phyloP scores from a whole-genome alignment of 2,797 vertebrate species.

The Cynopterus sphinx region DNA sequence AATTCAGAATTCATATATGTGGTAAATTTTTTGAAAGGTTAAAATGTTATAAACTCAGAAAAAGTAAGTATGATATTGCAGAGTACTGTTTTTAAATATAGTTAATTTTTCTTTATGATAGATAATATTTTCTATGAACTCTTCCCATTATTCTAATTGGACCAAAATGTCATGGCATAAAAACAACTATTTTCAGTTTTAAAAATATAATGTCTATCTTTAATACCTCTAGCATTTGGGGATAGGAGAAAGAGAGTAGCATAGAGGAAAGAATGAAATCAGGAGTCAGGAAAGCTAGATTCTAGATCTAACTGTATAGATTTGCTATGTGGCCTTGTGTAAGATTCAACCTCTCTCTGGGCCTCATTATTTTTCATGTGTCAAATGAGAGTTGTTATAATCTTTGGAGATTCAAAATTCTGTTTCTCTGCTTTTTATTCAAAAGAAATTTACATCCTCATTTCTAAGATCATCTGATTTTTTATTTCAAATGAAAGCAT shows the following conservation, averaged over 20 bases:
- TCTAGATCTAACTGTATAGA: background rate
- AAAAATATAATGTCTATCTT: background rate
- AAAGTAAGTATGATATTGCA: conserved; percentile 69
- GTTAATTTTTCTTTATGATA: conserved; percentile 44
- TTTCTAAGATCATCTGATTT: background rate
- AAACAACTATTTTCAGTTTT: conserved; percentile 72
- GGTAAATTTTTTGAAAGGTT: conserved; percentile 40
- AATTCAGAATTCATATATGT: conserved; percentile 33
- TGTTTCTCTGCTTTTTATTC: conserved; percentile 40
- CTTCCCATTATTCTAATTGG: conserved; percentile 58
- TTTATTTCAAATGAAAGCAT: conserved; percentile 48
- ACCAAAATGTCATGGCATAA: conserved; percentile 70
- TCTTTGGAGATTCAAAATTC: conserved; percentile 21
- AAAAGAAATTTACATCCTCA: background rate
- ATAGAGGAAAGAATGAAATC: background rate
- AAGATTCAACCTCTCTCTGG: background rate
- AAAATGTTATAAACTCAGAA: conserved; percentile 46
- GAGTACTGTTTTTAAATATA: conserved; percentile 46
- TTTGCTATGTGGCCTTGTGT: background rate
- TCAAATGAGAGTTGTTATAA: background rate
- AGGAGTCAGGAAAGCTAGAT: background rate
- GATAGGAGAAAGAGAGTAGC: background rate
- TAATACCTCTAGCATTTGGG: conserved; percentile 24
- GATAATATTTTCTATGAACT: conserved; percentile 48
- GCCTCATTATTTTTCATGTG: background rate